Percentiles rank a stretch among this genome's conserved stretches.
Evolutionary conservation across 2,113 vertebrate species (phyloP).

Genomic region (Siniperca chuatsi): DNA sequence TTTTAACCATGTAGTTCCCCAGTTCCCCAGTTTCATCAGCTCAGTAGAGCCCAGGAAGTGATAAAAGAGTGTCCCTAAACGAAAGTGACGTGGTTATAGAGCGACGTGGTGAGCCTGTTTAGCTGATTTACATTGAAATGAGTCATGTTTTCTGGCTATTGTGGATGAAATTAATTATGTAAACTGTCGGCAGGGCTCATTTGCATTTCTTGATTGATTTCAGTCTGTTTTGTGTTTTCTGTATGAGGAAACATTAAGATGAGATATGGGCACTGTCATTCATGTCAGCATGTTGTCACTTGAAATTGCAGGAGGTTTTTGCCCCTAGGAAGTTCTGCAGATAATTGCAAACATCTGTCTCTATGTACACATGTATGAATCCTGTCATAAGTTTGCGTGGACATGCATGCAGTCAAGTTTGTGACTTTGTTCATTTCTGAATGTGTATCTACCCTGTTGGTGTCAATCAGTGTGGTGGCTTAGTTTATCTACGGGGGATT

Average conservation of each 20-base stretch:
- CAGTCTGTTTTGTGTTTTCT: constrained; percentile 27
- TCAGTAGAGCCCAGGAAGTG: not conserved
- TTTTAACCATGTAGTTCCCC: constrained; percentile 6
- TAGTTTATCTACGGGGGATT: constrained; percentile 13
- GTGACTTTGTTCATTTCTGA: constrained; percentile 16
- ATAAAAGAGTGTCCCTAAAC: constrained; percentile 39
- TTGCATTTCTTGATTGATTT: constrained; percentile 79
- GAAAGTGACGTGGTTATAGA: constrained; percentile 20
- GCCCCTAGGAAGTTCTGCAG: constrained; percentile 48
- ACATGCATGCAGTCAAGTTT: constrained; percentile 22
- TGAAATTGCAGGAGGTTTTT: constrained; percentile 43
- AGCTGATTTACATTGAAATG: constrained; percentile 63
- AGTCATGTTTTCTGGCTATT: constrained; percentile 53
- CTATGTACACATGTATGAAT: constrained; percentile 27
- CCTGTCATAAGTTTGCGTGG: constrained; percentile 14
- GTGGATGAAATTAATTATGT: constrained; percentile 72
- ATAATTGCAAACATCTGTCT: constrained; percentile 70
- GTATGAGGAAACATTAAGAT: constrained; percentile 43
- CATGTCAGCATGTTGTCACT: constrained; percentile 34
- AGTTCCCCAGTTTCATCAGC: not conserved
- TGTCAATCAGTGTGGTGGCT: constrained; percentile 20
- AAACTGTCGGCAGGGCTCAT: constrained; percentile 56
- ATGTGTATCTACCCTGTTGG: not conserved
- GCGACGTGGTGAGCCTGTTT: constrained; percentile 27
- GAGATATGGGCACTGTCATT: constrained; percentile 57